A percentile compares a stretch with the other conserved stretches of the same genome.
These are phyloP conservation scores for Acromyrmex echinatior DNA, from an alignment of 1,140 invertebrate species.

Conservation along the genomic window DNA sequence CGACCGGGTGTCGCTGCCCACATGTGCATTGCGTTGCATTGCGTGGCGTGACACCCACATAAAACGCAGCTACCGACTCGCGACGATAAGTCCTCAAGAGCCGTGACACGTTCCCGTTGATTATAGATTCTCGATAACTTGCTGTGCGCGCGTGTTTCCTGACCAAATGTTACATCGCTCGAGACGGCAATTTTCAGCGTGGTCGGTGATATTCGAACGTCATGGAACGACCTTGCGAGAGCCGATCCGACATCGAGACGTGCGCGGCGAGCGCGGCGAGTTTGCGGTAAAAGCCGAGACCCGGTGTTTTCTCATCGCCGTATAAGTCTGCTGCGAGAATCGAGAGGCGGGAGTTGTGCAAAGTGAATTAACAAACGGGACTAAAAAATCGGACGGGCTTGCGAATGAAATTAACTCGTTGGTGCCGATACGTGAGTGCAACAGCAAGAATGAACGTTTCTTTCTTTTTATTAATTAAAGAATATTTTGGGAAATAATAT, in stretches of 20 bases:
- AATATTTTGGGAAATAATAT: constrained; percentile 50
- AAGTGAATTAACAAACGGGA: constrained; percentile 19
- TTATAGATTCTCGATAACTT: constrained; percentile 37
- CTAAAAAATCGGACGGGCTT: neutral
- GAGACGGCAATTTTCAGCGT: constrained; percentile 41
- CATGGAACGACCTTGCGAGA: constrained; percentile 38
- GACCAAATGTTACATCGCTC: neutral
- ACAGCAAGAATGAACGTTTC: neutral
- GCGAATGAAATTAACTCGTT: constrained; percentile 26
- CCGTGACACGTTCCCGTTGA: constrained; percentile 70
- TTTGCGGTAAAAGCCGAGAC: constrained; percentile 19
- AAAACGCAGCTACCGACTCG: constrained; percentile 50
- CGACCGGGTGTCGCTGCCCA: constrained; percentile 79
- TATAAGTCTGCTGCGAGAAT: constrained; percentile 18
- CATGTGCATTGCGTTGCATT: constrained; percentile 61
- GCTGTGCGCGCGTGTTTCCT: neutral
- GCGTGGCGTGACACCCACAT: constrained; percentile 74
- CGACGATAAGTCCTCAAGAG: constrained; percentile 22
- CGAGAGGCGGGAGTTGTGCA: neutral
- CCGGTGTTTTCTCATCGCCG: neutral
- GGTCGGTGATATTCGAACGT: constrained; percentile 48
- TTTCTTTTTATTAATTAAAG: constrained; percentile 35
- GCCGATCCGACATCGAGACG: neutral
- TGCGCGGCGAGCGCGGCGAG: neutral
- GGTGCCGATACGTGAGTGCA: neutral